Percentiles rank a stretch among this genome's conserved stretches.
These are phyloP conservation scores for Garra rufa DNA, from an alignment of 2,113 vertebrate genomes.

Conservation along the genomic window DNA sequence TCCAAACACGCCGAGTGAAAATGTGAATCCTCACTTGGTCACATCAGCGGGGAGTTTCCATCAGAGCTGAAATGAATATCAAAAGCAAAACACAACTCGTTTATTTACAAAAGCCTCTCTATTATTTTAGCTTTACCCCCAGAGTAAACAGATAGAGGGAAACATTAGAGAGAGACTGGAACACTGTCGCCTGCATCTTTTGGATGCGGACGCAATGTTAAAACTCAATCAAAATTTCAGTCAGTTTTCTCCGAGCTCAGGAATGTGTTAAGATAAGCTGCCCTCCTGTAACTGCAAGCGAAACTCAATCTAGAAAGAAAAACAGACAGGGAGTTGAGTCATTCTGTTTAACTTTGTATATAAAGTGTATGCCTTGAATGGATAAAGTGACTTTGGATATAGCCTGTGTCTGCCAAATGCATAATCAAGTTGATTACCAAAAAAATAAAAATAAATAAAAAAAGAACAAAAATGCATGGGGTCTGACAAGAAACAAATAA, in stretches of 20 bases:
- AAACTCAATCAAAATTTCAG: slow-evolving; percentile 9
- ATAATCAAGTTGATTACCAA: not conserved
- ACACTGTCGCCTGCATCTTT: slow-evolving; percentile 1
- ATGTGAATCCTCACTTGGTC: not conserved
- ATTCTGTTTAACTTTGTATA: not conserved
- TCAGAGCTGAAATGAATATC: slow-evolving; percentile 7
- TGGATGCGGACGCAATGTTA: slow-evolving; percentile 9
- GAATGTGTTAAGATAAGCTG: slow-evolving; percentile 9
- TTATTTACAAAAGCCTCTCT: slow-evolving; percentile 22
- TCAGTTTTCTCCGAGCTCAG: not conserved
- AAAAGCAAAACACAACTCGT: slow-evolving; percentile 21
- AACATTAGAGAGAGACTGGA: not conserved
- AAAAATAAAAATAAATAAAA: no score
- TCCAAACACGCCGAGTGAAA: slow-evolving; percentile 25
- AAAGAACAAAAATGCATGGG: not conserved
- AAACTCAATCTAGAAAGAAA: not conserved
- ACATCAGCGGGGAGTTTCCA: not conserved
- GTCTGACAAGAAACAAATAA: not conserved
- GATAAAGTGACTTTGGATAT: not conserved
- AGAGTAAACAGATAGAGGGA: slow-evolving; percentile 17
- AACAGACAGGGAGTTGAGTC: not conserved
- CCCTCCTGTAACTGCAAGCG: not conserved
- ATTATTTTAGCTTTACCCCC: slow-evolving; percentile 32
- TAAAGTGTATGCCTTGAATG: not conserved
- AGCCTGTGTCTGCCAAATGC: not conserved